Evolutionary conservation across 2,888 invertebrate genomes (phyloP).

Genomic region (Aporophyla lueneburgensis): DNA sequence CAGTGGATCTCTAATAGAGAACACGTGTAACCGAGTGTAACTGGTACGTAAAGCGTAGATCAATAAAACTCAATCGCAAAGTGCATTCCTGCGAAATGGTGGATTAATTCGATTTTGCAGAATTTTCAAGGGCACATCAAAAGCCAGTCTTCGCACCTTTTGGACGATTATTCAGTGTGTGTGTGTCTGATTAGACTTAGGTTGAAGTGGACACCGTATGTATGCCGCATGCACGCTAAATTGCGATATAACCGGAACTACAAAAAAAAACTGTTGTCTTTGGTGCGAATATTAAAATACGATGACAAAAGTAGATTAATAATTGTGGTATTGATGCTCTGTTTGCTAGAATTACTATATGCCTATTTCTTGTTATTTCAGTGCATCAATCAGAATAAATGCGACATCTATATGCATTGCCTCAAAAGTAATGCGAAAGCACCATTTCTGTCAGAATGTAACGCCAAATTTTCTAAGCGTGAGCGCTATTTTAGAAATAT

Average conservation of each 20-base stretch:
- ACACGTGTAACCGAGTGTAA: slow-evolving; percentile 12
- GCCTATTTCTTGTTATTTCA: neutral
- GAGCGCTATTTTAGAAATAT: neutral
- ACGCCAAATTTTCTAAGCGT: neutral
- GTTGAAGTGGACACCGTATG: too few species aligned
- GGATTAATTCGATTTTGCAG: neutral
- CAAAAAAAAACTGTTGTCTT: neutral
- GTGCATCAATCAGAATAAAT: neutral
- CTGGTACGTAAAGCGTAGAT: neutral
- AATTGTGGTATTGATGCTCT: neutral
- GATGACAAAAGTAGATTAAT: neutral
- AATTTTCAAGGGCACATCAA: neutral
- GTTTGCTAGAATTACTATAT: neutral
- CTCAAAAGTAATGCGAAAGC: neutral
- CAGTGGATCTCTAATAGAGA: neutral
- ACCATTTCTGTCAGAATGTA: neutral
- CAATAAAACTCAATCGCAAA: neutral
- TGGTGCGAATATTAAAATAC: neutral
- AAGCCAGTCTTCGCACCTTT: neutral
- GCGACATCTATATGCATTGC: neutral
- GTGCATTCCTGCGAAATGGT: neutral
- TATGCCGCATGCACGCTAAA: neutral
- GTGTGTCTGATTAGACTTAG: neutral
- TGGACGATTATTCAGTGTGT: neutral
- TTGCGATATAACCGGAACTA: neutral